Conservation (phyloP, 2,888 invertebrate species). For the Archips xylosteana region DNA sequence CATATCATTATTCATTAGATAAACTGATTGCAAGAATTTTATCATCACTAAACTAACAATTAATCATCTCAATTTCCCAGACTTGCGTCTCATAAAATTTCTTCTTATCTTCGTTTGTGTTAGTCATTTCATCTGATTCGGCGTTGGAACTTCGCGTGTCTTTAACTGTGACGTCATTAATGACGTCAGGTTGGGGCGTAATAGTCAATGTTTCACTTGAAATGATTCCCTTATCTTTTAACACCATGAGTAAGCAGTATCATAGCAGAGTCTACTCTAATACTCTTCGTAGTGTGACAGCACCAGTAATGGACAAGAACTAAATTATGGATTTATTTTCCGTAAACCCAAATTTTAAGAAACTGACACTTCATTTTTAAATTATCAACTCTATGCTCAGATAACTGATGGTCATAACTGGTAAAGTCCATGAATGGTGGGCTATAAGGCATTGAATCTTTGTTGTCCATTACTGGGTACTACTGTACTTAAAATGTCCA, state of each 20-base stretch:
- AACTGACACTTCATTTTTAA: too few species aligned
- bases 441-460: too few species aligned
- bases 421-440: too few species aligned
- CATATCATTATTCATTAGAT: slow-evolving; percentile 19
- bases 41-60: slow-evolving; percentile 14
- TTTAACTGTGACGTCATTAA: slow-evolving; percentile 14
- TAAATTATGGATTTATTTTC: too few species aligned
- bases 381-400: too few species aligned
- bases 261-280: slow-evolving; percentile 13
- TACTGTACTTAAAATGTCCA: too few species aligned
- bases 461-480: too few species aligned
- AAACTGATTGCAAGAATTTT: neutral
- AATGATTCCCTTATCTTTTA: slow-evolving; percentile 8
- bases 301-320: too few species aligned
- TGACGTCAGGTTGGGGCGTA: slow-evolving; percentile 8
- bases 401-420: too few species aligned
- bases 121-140: slow-evolving; percentile 23
- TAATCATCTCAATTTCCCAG: slow-evolving; percentile 21
- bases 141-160: neutral
- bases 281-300: neutral
- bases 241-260: slow-evolving; percentile 17
- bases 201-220: slow-evolving; percentile 22
- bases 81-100: slow-evolving; percentile 13
- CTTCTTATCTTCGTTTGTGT: slow-evolving; percentile 24
- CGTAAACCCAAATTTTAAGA: too few species aligned